Evolutionary conservation across 1,140 invertebrate genomes (phyloP), one percentile per base, ranked within the genome.

Genomic region (Papilio dardanus): DNA sequence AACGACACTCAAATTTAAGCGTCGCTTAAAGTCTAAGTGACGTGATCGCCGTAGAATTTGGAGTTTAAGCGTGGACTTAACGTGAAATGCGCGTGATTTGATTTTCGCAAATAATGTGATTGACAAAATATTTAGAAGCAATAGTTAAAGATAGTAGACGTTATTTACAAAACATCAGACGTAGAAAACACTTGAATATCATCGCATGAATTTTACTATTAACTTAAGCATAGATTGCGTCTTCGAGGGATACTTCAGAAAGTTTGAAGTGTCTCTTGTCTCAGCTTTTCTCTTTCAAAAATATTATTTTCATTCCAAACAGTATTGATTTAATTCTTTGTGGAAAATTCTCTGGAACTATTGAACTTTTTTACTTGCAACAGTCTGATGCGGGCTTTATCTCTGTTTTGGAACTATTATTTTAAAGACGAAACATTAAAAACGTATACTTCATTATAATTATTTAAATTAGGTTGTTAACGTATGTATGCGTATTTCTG

Each of bases 61-160:
- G n/a, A n/a, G n/a, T n/a, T n/a, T n/a, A n/a, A n/a, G n/a, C n/a
- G n/a, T n/a, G n/a, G n/a, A n/a, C n/a, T n/a, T n/a, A n/a, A n/a
- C n/a, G n/a, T n/a, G n/a, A 42, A 42, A 42, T 4, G 3, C 14
- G 16, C 16, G 14, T 37, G 10, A 16, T 40, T 40, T 40, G 37
- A 12, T 14, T 40, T 37, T 16, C 54, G 31, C 35, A 62, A 74
- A 74, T 66, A 7, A n/a, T 62, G 50, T 58, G 73, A 37, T 33
- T 74, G 33, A n/a, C n/a, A n/a, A n/a, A n/a, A n/a, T n/a, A 37
- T 37, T 10, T 12, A 40, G 12, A 16, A 12, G 14, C 14, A 40
- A 2, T 16, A 40, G 3, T 40, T 10, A 40, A 40, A 40, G 8
- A 40, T 40, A 3, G 16, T 10, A 40, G 37, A 24, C 50, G 46